Evolutionary conservation across 2,797 vertebrate genomes (phyloP).

Genomic region (Pipistrellus nathusii): DNA sequence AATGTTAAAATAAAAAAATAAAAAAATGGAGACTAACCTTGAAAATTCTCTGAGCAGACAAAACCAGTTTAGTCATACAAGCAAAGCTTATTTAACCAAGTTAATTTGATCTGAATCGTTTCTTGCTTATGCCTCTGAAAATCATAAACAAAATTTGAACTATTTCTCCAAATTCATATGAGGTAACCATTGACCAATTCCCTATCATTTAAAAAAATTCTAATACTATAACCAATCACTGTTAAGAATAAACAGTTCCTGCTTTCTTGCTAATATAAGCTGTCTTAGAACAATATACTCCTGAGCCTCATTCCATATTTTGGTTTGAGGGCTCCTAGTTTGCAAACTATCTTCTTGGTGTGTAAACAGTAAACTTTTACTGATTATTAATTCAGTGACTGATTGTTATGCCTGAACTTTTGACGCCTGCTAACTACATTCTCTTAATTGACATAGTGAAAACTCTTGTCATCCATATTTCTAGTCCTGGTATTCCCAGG

Average conservation of each 20-base stretch:
- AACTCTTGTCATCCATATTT: background rate
- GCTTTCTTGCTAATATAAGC: background rate
- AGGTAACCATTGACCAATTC: background rate
- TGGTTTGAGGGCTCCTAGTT: background rate
- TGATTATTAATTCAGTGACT: background rate
- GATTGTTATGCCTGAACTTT: background rate
- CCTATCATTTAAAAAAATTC: background rate
- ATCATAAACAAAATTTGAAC: background rate
- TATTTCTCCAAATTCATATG: background rate
- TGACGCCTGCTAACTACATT: background rate
- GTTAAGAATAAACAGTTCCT: too few relatives aligned
- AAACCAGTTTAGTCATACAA: background rate
- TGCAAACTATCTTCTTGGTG: background rate
- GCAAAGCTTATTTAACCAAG: background rate
- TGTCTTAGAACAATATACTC: background rate
- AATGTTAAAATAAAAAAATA: background rate
- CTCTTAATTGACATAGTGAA: background rate
- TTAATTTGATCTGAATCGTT: background rate
- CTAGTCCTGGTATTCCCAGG: background rate
- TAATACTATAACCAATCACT: background rate
- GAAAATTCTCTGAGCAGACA: background rate
- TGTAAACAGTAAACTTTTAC: background rate
- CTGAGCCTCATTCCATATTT: background rate
- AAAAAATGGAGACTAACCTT: background rate
- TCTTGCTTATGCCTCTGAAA: background rate